These are phyloP conservation scores for Crotalus viridis DNA, from an alignment of 2,113 vertebrate genomes.

Conservation along the genomic window DNA sequence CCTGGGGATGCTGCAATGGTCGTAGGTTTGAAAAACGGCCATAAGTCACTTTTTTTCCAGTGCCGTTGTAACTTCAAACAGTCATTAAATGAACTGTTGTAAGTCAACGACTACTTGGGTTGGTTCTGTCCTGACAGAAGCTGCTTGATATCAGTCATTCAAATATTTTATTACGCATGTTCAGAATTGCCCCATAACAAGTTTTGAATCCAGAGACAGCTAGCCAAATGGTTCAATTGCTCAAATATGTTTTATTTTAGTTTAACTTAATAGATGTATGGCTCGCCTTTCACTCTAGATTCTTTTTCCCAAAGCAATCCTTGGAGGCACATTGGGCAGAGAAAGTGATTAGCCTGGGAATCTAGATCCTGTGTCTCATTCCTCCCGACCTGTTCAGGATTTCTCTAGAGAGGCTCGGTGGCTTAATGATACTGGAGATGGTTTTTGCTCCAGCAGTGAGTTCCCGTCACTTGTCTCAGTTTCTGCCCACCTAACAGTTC, in stretches of 20 bases:
- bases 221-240: neutral
- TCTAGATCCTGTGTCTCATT: neutral
- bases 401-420: no score
- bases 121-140: neutral
- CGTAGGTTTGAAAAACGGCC: neutral
- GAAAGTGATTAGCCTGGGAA: neutral
- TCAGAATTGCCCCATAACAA: neutral
- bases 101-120: neutral
- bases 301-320: neutral
- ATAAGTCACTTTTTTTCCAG: neutral
- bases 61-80: neutral
- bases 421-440: no score
- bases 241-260: neutral
- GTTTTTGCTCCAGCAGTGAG: no score
- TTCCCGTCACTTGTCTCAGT: no score
- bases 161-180: neutral
- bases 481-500: no score
- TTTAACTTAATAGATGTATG: neutral
- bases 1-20: neutral
- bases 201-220: neutral
- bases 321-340: neutral
- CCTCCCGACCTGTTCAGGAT: neutral
- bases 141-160: neutral
- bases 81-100: neutral
- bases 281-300: neutral